Conservation (phyloP, 2,888 invertebrate species). For the Philereme transversata region DNA sequence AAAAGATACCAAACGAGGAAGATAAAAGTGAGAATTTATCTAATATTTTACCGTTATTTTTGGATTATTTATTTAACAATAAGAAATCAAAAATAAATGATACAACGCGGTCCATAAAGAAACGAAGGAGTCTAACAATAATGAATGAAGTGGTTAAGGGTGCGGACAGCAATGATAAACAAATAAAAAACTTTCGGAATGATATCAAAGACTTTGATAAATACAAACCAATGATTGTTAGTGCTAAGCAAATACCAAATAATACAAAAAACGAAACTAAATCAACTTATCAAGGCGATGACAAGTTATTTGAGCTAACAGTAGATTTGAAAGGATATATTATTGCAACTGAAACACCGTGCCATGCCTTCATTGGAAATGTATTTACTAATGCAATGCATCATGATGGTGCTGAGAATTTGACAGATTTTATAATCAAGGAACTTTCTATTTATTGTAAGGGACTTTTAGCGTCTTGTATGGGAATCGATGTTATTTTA, state of each 20-base stretch:
- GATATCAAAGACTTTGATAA: constrained; percentile 25
- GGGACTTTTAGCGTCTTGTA: constrained; percentile 69
- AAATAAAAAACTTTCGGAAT: constrained; percentile 22
- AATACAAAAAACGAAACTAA: constrained; percentile 3
- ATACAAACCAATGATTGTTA: constrained; percentile 46
- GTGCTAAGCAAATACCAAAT: constrained; percentile 46
- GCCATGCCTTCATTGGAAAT: constrained; percentile 74
- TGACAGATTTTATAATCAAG: constrained; percentile 68
- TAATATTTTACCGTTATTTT: constrained; percentile 56
- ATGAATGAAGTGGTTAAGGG: constrained; percentile 23
- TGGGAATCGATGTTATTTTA: constrained; percentile 72
- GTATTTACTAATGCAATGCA: constrained; percentile 64
- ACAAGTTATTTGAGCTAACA: constrained; percentile 47
- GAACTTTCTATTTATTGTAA: constrained; percentile 75
- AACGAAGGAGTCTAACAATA: constrained; percentile 36
- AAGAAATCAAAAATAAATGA: constrained; percentile 38
- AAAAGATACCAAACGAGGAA: constrained; percentile 8
- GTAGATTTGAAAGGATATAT: constrained; percentile 74
- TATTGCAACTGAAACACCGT: constrained; percentile 64
- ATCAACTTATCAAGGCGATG: constrained; percentile 30
- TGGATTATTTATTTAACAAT: constrained; percentile 59
- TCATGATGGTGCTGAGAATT: constrained; percentile 52
- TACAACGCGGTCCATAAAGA: constrained; percentile 25
- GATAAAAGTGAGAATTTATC: constrained; percentile 22
- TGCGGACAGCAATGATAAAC: constrained; percentile 11